These are phyloP conservation scores for Dufourea novaeangliae DNA, from an alignment of 1,140 invertebrate genomes.

Conservation along the genomic window DNA sequence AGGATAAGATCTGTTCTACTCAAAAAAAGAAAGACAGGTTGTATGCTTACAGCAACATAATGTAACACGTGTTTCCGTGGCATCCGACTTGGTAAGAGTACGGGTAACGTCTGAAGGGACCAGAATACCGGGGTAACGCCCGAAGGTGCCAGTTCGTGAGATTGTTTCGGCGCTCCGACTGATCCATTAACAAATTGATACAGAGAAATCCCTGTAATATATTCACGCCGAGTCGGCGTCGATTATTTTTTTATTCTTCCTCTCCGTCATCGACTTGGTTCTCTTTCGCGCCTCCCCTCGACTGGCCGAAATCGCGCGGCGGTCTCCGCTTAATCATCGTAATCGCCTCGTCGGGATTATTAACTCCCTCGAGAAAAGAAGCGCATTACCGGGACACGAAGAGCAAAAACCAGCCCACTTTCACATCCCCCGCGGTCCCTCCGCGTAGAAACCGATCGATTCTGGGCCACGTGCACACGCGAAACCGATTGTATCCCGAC, in stretches of 20 bases:
- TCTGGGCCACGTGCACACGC: not conserved
- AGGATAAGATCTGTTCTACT: too few relatives aligned
- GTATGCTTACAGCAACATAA: too few relatives aligned
- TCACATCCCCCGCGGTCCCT: constrained; percentile 12
- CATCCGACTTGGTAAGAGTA: too few relatives aligned
- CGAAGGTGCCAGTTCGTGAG: constrained; percentile 6
- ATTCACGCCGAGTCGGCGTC: constrained; percentile 14
- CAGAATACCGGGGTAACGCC: not conserved
- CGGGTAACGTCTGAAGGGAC: not conserved
- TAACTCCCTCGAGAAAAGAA: constrained; percentile 44
- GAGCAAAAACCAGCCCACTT: constrained; percentile 45
- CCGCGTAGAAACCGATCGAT: constrained; percentile 23
- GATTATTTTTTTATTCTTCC: constrained; percentile 34
- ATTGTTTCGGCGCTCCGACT: not conserved
- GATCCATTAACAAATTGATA: constrained; percentile 45
- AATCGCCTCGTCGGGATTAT: constrained; percentile 53
- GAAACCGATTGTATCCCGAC: constrained; percentile 16
- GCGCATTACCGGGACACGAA: constrained; percentile 15
- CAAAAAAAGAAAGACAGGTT: too few relatives aligned
- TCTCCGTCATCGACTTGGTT: constrained; percentile 26
- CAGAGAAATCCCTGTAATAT: constrained; percentile 40
- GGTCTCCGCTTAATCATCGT: constrained; percentile 35
- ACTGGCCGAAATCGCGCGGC: constrained; percentile 24
- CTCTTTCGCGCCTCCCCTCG: constrained; percentile 37
- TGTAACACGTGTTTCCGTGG: too few relatives aligned